Base-by-base conservation (phyloP, 2,888 invertebrate species). In the Leucophora obtusa region DNA sequence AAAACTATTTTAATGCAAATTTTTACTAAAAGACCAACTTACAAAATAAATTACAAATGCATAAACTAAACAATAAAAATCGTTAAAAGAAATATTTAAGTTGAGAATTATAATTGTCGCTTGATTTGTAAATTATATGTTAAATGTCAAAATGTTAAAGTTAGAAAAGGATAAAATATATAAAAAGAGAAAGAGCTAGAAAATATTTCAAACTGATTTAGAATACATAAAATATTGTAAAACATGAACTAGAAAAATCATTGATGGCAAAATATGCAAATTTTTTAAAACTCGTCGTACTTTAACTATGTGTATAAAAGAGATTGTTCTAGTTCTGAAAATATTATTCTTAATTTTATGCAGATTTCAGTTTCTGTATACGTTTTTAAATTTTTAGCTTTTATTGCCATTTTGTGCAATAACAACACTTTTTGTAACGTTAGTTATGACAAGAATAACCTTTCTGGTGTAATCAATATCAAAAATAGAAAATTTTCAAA, bases 381-480 rank as follows among this genome's bases (percentile, higher is more conserved):
- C 21, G 17, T 65, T 63, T 47, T 18, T 17, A n/a, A 11, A 17
- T 38, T 38, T 54, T 71, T 72, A 38, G 35, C 60, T 43, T 60
- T 62, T 47, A 69, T 63, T 58, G 62, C 62, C 56, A 71, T 65
- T 76, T 71, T 59, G 10, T 21, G 51, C 53, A 59, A 74, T 21
- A 66, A 24, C 43, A 43, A 33, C 21, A 18, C 62, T 21, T 15
- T 4, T 15, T 58, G 33, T n/a, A 15, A 35, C 14, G 2, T 24
- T 58, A 58, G 50, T 63, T 76, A 63, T 76, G 69, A 76, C 72
- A 73, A 59, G 38, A 54, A 47, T 15, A 56, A 68, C 33, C 60
- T 65, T 74, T 73, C 74, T 51, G 1, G 7, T 63, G 62, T 71
- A 79, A 75, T 79, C 66, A 75, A 79, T 79, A 75, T 66, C 15